Percentiles rank a stretch among this genome's conserved stretches.
phyloP scores from a whole-genome alignment of 2,113 vertebrate species.

The Entomyzon cyanotis region DNA sequence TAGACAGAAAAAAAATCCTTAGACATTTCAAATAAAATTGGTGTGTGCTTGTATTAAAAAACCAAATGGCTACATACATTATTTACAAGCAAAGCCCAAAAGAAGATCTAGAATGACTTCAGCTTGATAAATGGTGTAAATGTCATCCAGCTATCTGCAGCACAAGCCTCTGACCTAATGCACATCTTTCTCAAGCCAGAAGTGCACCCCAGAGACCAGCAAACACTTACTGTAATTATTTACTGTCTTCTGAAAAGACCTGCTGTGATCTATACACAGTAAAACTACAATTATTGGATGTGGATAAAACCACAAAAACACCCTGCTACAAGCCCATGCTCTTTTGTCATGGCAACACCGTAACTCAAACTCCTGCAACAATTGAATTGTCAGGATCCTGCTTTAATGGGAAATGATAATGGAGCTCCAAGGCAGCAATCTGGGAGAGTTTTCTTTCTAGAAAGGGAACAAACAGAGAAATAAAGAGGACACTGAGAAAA shows the following conservation, averaged over 20 bases:
- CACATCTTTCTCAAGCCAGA: slow-evolving; percentile 48
- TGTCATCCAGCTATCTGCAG: slow-evolving; percentile 42
- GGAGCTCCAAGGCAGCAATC: not conserved
- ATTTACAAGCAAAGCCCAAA: slow-evolving; percentile 53
- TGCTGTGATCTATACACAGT: slow-evolving; percentile 50
- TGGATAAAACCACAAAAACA: slow-evolving; percentile 38
- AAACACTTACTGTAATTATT: slow-evolving; percentile 68
- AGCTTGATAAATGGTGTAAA: slow-evolving; percentile 37
- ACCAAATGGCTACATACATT: not conserved
- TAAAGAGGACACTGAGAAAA: not conserved
- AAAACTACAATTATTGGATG: slow-evolving; percentile 61
- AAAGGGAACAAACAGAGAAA: not conserved
- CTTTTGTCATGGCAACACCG: slow-evolving; percentile 43
- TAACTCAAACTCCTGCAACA: slow-evolving; percentile 36
- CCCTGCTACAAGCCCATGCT: not conserved
- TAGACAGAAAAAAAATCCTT: not conserved
- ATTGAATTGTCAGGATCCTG: slow-evolving; percentile 24
- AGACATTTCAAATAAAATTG: slow-evolving; percentile 3
- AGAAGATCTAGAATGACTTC: slow-evolving; percentile 11
- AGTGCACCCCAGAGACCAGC: slow-evolving; percentile 59
- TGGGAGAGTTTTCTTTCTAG: not conserved
- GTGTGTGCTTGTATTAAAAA: not conserved
- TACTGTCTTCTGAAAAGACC: slow-evolving; percentile 49
- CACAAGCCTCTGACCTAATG: slow-evolving; percentile 52
- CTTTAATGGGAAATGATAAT: slow-evolving; percentile 15